phyloP scores from a whole-genome alignment of 2,888 invertebrate species.

The Polydrusus tereticollis region DNA sequence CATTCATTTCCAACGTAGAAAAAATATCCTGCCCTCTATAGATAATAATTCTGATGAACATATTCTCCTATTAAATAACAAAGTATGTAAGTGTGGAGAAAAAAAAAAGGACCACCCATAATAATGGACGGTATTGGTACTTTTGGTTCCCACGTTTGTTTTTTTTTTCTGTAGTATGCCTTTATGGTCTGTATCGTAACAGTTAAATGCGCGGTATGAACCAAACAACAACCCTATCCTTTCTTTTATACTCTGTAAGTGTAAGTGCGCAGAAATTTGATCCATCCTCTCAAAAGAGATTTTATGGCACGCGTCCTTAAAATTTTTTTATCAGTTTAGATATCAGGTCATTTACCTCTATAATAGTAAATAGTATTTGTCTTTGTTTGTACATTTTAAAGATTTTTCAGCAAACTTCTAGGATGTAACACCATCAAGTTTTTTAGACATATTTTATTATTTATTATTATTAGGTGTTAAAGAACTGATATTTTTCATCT shows the following conservation, averaged over 20 bases:
- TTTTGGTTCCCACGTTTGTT: neutral
- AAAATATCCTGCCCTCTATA: conserved; percentile 32
- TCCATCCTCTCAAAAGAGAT: neutral
- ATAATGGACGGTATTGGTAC: neutral
- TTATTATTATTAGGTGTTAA: too few relatives aligned
- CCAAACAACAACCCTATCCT: too few relatives aligned
- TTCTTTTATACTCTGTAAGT: too few relatives aligned
- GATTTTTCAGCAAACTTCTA: conserved; percentile 21
- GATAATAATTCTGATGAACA: conserved; percentile 22
- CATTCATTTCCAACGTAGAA: conserved; percentile 16
- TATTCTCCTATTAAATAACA: neutral
- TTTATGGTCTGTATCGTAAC: too few relatives aligned
- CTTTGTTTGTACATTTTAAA: conserved; percentile 3
- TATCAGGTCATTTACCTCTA: conserved; percentile 48
- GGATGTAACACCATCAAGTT: neutral
- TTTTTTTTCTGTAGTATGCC: neutral
- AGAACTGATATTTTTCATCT: neutral
- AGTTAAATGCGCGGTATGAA: too few relatives aligned
- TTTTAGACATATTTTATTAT: too few relatives aligned
- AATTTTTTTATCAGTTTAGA: conserved; percentile 40
- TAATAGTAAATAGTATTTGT: conserved; percentile 25
- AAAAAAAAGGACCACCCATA: conserved; percentile 15
- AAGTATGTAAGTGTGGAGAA: neutral
- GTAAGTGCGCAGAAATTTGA: neutral
- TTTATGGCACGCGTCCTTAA: conserved; percentile 29